phyloP scores from a whole-genome alignment of 2,797 vertebrate genomes.

The Lacerta bilineata region DNA sequence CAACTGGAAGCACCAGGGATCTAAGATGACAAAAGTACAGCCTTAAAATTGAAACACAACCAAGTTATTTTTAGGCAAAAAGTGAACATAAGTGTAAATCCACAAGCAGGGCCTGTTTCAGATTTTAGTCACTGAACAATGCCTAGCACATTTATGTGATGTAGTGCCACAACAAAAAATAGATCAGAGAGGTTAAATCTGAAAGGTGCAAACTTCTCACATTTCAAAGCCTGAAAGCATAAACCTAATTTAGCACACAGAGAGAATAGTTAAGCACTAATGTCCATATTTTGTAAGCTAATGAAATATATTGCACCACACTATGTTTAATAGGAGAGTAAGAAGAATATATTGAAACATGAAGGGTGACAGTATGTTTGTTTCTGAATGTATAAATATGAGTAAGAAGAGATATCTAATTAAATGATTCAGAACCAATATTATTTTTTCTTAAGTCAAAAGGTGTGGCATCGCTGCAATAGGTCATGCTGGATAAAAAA shows the following conservation, averaged over 20 bases:
- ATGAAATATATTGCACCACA: neutral
- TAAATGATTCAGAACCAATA: neutral
- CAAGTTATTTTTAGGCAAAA: neutral
- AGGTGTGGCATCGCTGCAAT: neutral
- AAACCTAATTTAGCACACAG: neutral
- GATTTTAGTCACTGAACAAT: neutral
- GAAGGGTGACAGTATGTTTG: neutral
- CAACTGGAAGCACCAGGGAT: neutral
- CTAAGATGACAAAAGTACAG: neutral
- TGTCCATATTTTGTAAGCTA: neutral
- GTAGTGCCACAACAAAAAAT: neutral
- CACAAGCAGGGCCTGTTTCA: neutral
- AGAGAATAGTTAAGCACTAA: neutral
- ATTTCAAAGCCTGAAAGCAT: neutral
- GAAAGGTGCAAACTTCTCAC: conserved; percentile 2
- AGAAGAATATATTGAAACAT: neutral
- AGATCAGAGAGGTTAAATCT: neutral
- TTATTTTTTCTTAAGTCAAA: neutral
- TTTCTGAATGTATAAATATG: neutral
- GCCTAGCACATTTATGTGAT: neutral
- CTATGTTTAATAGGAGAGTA: neutral
- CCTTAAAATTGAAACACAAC: neutral
- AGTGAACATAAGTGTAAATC: neutral
- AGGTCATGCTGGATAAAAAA: neutral
- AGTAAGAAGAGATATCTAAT: neutral